Percentiles rank a stretch among this genome's conserved stretches.
phyloP scores from a whole-genome alignment of 2,113 vertebrate genomes.

The Urocolius indicus region DNA sequence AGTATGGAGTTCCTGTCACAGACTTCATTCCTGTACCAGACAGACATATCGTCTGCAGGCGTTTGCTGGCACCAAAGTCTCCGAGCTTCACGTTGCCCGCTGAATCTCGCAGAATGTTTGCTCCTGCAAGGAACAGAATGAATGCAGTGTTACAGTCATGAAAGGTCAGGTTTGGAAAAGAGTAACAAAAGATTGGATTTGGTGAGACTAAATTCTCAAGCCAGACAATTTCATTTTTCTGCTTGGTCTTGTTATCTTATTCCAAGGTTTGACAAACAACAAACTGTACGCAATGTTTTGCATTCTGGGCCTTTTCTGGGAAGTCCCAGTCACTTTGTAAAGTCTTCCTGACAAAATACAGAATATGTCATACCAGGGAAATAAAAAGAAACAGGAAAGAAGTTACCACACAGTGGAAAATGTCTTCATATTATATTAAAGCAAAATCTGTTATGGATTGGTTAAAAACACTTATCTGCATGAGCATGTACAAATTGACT shows the following conservation, averaged over 20 bases:
- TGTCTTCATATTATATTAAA: not conserved
- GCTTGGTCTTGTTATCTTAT: not conserved
- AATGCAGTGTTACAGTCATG: not conserved
- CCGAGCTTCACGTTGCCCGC: constrained; percentile 97
- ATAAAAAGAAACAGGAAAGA: not conserved
- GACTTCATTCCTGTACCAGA: constrained; percentile 98
- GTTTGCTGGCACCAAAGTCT: constrained; percentile 97
- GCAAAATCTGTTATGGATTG: not conserved
- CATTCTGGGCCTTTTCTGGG: not conserved
- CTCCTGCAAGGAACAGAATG: constrained; percentile 80
- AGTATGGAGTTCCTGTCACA: constrained; percentile 97
- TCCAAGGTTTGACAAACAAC: not conserved
- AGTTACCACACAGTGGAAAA: not conserved
- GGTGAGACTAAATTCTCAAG: not conserved
- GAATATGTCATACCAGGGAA: not conserved
- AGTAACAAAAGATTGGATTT: not conserved
- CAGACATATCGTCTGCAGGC: constrained; percentile 97
- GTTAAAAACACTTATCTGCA: not conserved
- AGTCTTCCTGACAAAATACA: not conserved
- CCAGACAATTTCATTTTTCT: not conserved
- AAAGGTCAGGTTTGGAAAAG: not conserved
- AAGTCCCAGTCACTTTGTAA: not conserved
- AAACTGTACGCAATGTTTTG: not conserved
- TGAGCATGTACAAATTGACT: not conserved
- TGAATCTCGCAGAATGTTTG: constrained; percentile 97